Percentiles rank a stretch among this genome's conserved stretches.
phyloP scores from a whole-genome alignment of 2,888 invertebrate genomes.

The Acronicta leporina region DNA sequence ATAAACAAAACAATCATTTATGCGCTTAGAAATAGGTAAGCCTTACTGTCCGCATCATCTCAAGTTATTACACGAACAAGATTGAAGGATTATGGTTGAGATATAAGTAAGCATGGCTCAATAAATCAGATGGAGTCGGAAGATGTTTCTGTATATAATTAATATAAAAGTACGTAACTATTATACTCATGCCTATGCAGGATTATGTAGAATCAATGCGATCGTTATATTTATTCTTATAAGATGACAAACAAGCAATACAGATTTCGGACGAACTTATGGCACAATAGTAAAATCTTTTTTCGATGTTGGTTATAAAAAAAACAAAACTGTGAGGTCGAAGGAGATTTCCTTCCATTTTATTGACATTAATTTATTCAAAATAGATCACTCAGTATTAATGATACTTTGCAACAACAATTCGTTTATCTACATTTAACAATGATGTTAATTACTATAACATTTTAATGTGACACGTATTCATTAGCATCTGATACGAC shows the following conservation, averaged over 20 bases:
- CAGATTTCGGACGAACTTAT: no score
- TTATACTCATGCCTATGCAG: no score
- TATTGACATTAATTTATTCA: conserved; percentile 49
- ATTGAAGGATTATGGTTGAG: conserved; percentile 36
- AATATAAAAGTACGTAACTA: not conserved
- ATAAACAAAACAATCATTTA: conserved; percentile 5
- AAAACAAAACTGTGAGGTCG: conserved; percentile 15
- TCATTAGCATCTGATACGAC: conserved; percentile 17
- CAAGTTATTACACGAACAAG: conserved; percentile 26
- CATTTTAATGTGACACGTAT: conserved; percentile 36
- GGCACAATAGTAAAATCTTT: no score
- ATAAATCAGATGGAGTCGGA: not conserved
- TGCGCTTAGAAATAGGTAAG: conserved; percentile 9
- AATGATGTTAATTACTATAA: conserved; percentile 38
- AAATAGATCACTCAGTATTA: conserved; percentile 52
- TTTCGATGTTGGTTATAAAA: not conserved
- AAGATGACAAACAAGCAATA: no score
- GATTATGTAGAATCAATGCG: no score
- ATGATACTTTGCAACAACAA: conserved; percentile 52
- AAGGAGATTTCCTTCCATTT: conserved; percentile 35
- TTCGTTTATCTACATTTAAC: conserved; percentile 47
- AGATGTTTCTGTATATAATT: conserved; percentile 6
- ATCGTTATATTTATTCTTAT: no score
- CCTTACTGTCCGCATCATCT: conserved; percentile 1
- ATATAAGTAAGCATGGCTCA: conserved; percentile 9